These are phyloP conservation scores for Pemphigus obesinymphae DNA, from an alignment of 1,140 invertebrate species.

Conservation along the genomic window DNA sequence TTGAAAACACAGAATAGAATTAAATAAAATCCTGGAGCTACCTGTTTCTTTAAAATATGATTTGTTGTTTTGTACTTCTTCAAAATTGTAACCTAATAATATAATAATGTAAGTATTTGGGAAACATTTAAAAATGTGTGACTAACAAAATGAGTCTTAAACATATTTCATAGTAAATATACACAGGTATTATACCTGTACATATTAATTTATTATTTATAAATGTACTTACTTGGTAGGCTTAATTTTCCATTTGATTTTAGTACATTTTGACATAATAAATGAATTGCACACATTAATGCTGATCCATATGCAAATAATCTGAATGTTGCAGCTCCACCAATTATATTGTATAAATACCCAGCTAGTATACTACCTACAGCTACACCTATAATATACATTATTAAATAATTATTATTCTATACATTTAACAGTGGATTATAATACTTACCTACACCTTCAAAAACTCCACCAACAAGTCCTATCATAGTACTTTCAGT, in stretches of 20 bases:
- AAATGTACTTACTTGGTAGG: slow-evolving; percentile 47
- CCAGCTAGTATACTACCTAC: slow-evolving; percentile 71
- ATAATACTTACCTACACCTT: slow-evolving; percentile 64
- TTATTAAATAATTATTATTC: slow-evolving; percentile 36
- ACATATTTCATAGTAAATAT: not conserved
- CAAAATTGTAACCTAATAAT: slow-evolving; percentile 17
- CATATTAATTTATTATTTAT: not conserved
- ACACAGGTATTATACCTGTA: no score
- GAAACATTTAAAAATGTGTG: not conserved
- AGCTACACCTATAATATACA: slow-evolving; percentile 58
- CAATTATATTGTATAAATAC: slow-evolving; percentile 57
- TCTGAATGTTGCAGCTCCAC: slow-evolving; percentile 63
- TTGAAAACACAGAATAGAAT: not conserved
- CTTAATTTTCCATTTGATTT: slow-evolving; percentile 50
- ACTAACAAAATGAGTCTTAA: not conserved
- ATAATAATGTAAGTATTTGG: not conserved
- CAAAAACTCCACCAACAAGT: slow-evolving; percentile 76
- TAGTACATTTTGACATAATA: slow-evolving; percentile 56
- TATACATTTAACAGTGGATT: not conserved
- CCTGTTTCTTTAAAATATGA: not conserved
- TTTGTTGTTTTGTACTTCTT: slow-evolving; percentile 13
- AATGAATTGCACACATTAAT: slow-evolving; percentile 60
- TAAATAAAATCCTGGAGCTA: not conserved
- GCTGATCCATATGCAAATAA: slow-evolving; percentile 66
- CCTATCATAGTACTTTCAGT: slow-evolving; percentile 82